These are phyloP conservation scores for Pegoplata infirma DNA, from an alignment of 2,888 invertebrate genomes.

Conservation along the genomic window DNA sequence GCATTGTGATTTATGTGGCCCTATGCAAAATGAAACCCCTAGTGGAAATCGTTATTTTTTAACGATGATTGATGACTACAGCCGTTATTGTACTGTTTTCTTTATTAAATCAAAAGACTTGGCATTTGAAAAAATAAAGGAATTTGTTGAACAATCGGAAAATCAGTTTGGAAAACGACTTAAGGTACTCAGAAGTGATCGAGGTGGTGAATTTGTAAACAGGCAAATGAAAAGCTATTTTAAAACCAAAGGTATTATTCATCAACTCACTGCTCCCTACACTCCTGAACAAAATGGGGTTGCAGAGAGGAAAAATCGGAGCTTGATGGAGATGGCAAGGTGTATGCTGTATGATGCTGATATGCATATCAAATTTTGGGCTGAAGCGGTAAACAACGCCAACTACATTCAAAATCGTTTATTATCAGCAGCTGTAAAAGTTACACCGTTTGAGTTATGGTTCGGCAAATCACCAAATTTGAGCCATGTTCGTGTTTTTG, in stretches of 20 bases:
- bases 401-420: conserved; percentile 27
- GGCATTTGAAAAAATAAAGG: too few relatives aligned
- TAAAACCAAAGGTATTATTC: conserved; percentile 3
- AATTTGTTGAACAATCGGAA: conserved; percentile 14
- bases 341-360: conserved; percentile 14
- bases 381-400: conserved; percentile 24
- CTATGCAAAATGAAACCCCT: too few relatives aligned
- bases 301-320: conserved; percentile 32
- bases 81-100: too few relatives aligned
- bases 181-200: background rate
- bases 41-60: too few relatives aligned
- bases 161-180: conserved; percentile 14
- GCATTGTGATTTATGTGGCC: too few relatives aligned
- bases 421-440: conserved; percentile 9
- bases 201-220: conserved; percentile 4
- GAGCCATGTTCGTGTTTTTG: conserved; percentile 18
- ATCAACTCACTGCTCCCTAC: conserved; percentile 16
- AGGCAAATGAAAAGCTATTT: background rate
- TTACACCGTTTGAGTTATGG: conserved; percentile 2
- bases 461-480: conserved; percentile 13
- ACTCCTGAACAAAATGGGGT: conserved; percentile 34
- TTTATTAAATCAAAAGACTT: too few relatives aligned
- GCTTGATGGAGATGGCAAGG: conserved; percentile 30
- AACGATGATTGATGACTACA: too few relatives aligned
- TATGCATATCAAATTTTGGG: conserved; percentile 23